These are phyloP conservation scores for Neocloeon triangulifer DNA, from an alignment of 1,140 invertebrate species.

Conservation along the genomic window DNA sequence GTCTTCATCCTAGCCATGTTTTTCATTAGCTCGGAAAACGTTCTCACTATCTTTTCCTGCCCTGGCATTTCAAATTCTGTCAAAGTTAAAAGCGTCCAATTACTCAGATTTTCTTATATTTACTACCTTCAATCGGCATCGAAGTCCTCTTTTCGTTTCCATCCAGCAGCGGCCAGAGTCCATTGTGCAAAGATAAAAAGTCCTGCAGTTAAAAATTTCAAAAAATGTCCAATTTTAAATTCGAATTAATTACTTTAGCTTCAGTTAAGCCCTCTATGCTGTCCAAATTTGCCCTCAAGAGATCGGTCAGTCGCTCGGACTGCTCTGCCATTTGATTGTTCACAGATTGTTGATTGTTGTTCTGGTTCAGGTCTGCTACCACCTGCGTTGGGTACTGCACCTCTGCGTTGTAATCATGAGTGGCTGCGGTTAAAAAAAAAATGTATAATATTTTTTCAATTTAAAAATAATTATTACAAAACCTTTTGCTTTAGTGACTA, in stretches of 20 bases:
- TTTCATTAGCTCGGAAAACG: conserved; percentile 60
- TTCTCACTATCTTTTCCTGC: conserved; percentile 56
- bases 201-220: conserved; percentile 30
- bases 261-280: conserved; percentile 32
- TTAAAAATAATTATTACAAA: too few species aligned
- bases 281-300: conserved; percentile 39
- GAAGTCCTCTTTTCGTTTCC: conserved; percentile 1
- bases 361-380: conserved; percentile 10
- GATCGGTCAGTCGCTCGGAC: conserved; percentile 30
- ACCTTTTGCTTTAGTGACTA: too few species aligned
- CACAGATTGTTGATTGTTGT: conserved; percentile 8
- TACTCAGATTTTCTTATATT: too few species aligned
- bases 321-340: conserved; percentile 12
- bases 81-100: too few species aligned
- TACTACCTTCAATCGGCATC: background rate
- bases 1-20: conserved; percentile 68
- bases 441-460: too few species aligned
- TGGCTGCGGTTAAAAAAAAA: too few species aligned
- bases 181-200: conserved; percentile 40
- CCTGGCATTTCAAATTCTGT: conserved; percentile 24
- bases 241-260: conserved; percentile 13
- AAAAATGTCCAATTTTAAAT: too few species aligned
- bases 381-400: conserved; percentile 19
- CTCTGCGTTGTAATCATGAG: too few species aligned
- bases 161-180: conserved; percentile 24